Evolutionary conservation across 2,888 invertebrate genomes (phyloP), one percentile per base, ranked within the genome.

Genomic region (Corbicula japonica): DNA sequence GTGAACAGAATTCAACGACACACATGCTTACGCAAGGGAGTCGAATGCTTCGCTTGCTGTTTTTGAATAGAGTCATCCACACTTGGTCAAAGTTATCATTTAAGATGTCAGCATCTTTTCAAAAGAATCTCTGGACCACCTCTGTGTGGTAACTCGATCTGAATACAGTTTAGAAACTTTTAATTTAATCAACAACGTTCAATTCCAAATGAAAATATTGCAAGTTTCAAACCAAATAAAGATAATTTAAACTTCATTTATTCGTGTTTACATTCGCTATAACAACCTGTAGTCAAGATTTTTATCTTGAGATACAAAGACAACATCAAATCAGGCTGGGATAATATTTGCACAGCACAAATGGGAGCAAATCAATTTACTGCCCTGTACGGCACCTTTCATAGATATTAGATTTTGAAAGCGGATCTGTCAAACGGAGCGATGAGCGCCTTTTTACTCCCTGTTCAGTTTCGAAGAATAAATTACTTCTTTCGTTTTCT

Each of bases 311-410:
- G 38, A 60, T 70, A 60, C 66, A 61, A 74, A 50, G 66, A 74
- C 60, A 74, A 74, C 30, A 74, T 61, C 56, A 41, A 44, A 41
- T 41, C n/a, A 34, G 61, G 41, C 32, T 48, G 61, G 34, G 52
- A 68, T 74, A 68, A 74, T 74, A 74, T 74, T 68, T 68, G 52
- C 52, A 68, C 44, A 66, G 66, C 54, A 38, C 66, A 41, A 60
- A 38, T 32, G 58, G 23, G 52, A 68, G 74, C 61, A 68, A 74
- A 61, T 74, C 68, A 66, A 74, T 74, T 74, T 48, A 35, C n/a
- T 32, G 54, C 61, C 52, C 74, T 66, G 66, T 52, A 65, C 68
- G 74, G 26, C 74, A 74, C 34, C 28, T 54, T 28, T 50, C 50
- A 48, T 30, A 34, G 38, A 48, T 60, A 46, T 69, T 70, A 50